Conservation (phyloP, 2,888 invertebrate species). For the Heliconius aoede region DNA sequence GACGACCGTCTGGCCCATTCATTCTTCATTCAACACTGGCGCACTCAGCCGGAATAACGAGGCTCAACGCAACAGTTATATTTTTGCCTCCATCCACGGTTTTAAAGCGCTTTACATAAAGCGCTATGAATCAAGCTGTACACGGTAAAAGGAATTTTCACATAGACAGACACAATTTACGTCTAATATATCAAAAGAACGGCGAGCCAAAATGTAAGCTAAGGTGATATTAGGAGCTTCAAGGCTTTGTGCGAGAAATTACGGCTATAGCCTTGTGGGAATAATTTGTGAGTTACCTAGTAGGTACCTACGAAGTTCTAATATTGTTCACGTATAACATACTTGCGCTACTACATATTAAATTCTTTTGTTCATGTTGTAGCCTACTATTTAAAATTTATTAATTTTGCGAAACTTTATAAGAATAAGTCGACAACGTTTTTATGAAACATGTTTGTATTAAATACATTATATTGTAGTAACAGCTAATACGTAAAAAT, state of each 20-base stretch:
- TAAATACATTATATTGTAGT: neutral
- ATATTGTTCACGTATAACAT: constrained; percentile 35
- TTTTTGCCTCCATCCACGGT: constrained; percentile 38
- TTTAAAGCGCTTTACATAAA: constrained; percentile 39
- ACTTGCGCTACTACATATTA: too few relatives aligned
- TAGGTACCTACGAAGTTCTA: constrained; percentile 34
- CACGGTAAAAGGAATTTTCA: constrained; percentile 32
- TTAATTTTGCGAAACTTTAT: neutral
- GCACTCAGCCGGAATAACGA: constrained; percentile 48
- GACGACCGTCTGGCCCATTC: constrained; percentile 48
- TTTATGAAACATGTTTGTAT: neutral
- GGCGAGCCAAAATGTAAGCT: constrained; percentile 57
- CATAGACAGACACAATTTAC: constrained; percentile 57
- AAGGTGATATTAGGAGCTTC: constrained; percentile 61
- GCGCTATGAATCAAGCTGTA: constrained; percentile 40
- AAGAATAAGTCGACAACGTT: neutral
- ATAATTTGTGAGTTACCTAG: constrained; percentile 42
- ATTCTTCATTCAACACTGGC: constrained; percentile 47
- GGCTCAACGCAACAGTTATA: constrained; percentile 46
- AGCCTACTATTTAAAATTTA: neutral
- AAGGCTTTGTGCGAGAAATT: constrained; percentile 50
- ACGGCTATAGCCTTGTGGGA: constrained; percentile 44
- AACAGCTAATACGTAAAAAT: neutral
- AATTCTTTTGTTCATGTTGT: constrained; percentile 1
- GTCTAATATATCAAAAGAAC: constrained; percentile 69